Conservation (phyloP, 2,888 invertebrate species). For the Hybos culiciformis region DNA sequence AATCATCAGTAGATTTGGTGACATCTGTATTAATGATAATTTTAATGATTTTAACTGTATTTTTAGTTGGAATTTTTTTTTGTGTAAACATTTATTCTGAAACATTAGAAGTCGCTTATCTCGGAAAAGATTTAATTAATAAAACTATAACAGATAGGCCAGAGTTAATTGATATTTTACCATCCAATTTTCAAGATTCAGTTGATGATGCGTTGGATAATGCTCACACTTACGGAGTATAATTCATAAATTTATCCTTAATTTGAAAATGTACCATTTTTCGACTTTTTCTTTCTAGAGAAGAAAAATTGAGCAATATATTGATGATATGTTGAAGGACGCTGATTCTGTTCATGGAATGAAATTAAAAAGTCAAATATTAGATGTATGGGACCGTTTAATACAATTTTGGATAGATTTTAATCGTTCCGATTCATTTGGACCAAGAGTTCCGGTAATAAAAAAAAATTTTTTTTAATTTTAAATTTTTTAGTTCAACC, state of each 20-base stretch:
- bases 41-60: slow-evolving; percentile 64
- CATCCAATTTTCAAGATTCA: slow-evolving; percentile 43
- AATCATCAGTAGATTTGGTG: slow-evolving; percentile 70
- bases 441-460: slow-evolving; percentile 66
- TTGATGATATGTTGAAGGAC: slow-evolving; percentile 64
- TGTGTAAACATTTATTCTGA: slow-evolving; percentile 76
- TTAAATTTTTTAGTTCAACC: too few relatives aligned
- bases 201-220: slow-evolving; percentile 84
- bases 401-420: slow-evolving; percentile 87
- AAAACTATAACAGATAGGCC: slow-evolving; percentile 81
- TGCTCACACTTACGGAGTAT: slow-evolving; percentile 85
- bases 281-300: too few relatives aligned
- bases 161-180: slow-evolving; percentile 67
- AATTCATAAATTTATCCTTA: too few relatives aligned
- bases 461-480: too few relatives aligned
- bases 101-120: slow-evolving; percentile 78
- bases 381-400: slow-evolving; percentile 86
- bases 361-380: slow-evolving; percentile 72
- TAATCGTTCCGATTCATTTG: slow-evolving; percentile 40
- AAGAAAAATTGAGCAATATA: slow-evolving; percentile 77
- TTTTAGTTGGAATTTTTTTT: slow-evolving; percentile 63
- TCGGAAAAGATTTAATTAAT: slow-evolving; percentile 78
- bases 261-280: too few relatives aligned
- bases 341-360: slow-evolving; percentile 67
- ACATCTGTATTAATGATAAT: slow-evolving; percentile 77